phyloP scores from a whole-genome alignment of 2,888 invertebrate genomes.

The Caenorhabditis virilis region DNA sequence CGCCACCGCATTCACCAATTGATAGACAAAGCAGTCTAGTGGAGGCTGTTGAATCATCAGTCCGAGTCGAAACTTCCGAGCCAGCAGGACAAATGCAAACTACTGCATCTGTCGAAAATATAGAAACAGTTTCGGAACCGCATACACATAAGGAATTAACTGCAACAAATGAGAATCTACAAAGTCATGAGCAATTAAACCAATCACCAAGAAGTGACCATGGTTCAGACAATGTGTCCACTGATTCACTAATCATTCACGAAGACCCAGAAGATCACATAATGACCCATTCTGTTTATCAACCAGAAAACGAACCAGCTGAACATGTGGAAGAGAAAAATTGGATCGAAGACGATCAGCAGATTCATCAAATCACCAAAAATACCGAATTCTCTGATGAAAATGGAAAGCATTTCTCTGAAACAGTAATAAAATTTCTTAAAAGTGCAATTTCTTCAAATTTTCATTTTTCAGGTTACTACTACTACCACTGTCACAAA shows the following conservation, averaged over 20 bases:
- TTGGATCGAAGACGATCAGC: constrained; percentile 15
- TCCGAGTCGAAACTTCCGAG: too few species aligned
- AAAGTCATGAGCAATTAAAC: background rate
- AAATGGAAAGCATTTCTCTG: too few species aligned
- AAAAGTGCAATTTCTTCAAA: too few species aligned
- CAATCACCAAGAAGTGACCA: background rate
- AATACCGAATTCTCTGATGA: background rate
- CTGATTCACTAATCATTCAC: constrained; percentile 41
- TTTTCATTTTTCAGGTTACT: constrained; percentile 31
- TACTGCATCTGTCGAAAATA: too few species aligned
- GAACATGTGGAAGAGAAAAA: constrained; percentile 6
- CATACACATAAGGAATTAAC: too few species aligned
- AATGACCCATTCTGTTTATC: constrained; percentile 33
- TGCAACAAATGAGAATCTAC: too few species aligned
- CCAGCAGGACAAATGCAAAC: too few species aligned
- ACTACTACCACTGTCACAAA: constrained; percentile 26
- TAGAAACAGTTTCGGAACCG: too few species aligned
- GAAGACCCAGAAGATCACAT: constrained; percentile 12
- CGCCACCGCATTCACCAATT: too few species aligned
- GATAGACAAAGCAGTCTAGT: too few species aligned
- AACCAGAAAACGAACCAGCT: constrained; percentile 14
- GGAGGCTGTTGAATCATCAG: too few species aligned
- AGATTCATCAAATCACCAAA: background rate
- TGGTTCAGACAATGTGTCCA: constrained; percentile 24
- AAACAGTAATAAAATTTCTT: too few species aligned